Base-by-base conservation (phyloP, 2,113 vertebrate genomes). In the Brachirus orientalis region DNA sequence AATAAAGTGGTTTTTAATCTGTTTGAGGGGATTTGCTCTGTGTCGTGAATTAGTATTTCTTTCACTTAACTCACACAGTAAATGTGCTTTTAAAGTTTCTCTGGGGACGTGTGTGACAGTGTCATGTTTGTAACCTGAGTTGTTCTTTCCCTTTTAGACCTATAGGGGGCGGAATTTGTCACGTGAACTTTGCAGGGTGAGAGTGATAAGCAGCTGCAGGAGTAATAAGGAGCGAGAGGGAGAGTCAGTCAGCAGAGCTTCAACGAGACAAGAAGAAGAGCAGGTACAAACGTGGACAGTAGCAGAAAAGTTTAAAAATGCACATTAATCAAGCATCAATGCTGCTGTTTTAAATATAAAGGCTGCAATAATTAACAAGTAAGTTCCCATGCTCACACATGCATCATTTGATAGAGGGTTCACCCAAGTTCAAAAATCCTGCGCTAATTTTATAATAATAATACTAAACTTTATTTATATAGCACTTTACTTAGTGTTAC, bases 1-100 rank as follows among this genome's bases (percentile, higher is more conserved):
- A 94, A 92, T 93, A 93, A 93, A 94, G 85, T 88, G 90, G 92
- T 92, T 93, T 92, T 93, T 94, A 92, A 93, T 86, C 87, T 85
- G 89, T 92, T 83, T 89, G 69, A 82, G 80, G 63, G 84, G 82
- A 74, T 62, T 44, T 48, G 53, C 19, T 33, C 48, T 16, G 22
- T 77, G 63, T 89, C 72, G 36, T 83, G 14, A 76, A 41, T 84
- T 62, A 60, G 16, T 82, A 1, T 65, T 81, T 28, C 28, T 28
- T 1, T 28, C 28, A 28, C 28, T 28, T 1, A 28, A 28, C 28
- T 28, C n/a, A n/a, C n/a, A n/a, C n/a, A n/a, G n/a, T n/a, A n/a
- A n/a, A n/a, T n/a, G n/a, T n/a, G n/a, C n/a, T n/a, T n/a, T 14
- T 56, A 16, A 6, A 2, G n/a, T 41, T 41, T 22, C 28, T 46